These are phyloP conservation scores for Venustaconcha ellipsiformis DNA, from an alignment of 1,140 invertebrate species.

Conservation along the genomic window DNA sequence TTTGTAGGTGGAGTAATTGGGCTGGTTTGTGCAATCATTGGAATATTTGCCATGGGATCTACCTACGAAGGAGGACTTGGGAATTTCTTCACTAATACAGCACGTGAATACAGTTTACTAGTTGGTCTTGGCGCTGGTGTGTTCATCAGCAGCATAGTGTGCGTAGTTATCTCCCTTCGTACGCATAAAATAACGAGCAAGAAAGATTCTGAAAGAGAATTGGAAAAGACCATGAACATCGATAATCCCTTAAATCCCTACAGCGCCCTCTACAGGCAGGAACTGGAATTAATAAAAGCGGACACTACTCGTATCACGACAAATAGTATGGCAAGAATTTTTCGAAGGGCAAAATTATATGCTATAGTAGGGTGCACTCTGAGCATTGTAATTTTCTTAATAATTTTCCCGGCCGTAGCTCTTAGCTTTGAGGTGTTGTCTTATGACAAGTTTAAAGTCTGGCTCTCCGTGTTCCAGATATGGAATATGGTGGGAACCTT, in stretches of 20 bases:
- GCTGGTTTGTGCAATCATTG: conserved; percentile 27
- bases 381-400: conserved; percentile 38
- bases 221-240: conserved; percentile 65
- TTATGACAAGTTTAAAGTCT: conserved; percentile 38
- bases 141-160: conserved; percentile 11
- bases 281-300: conserved; percentile 33
- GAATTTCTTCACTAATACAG: conserved; percentile 33
- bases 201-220: conserved; percentile 43
- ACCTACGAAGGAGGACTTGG: conserved; percentile 33
- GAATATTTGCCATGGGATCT: conserved; percentile 36
- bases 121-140: conserved; percentile 14
- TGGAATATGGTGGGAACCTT: conserved; percentile 43
- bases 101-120: conserved; percentile 28
- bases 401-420: conserved; percentile 48
- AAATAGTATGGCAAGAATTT: conserved; percentile 32
- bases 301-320: conserved; percentile 6
- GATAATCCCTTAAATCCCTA: conserved; percentile 68
- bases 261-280: conserved; percentile 52
- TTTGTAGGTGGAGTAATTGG: conserved; percentile 37
- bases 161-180: conserved; percentile 23
- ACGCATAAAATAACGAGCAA: conserved; percentile 24
- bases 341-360: conserved; percentile 38
- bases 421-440: conserved; percentile 39
- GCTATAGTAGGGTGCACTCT: conserved; percentile 42
- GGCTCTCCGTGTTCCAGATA: conserved; percentile 40